These are phyloP conservation scores for Psittacara wagleri DNA, from an alignment of 2,113 vertebrate genomes.

Conservation along the genomic window DNA sequence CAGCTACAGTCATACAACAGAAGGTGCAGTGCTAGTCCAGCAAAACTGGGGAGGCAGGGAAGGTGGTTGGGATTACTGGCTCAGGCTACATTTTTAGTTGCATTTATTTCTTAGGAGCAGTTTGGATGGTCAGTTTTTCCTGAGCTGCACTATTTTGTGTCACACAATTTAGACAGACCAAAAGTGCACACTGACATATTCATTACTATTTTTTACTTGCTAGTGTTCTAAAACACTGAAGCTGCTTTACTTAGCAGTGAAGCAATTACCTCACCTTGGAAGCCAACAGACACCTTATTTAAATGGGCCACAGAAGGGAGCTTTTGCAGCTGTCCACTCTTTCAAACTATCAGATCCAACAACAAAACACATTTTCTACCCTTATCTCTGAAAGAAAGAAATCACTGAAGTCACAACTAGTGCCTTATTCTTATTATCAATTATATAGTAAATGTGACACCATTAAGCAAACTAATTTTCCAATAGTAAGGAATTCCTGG, in stretches of 20 bases:
- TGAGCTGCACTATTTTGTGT: neutral
- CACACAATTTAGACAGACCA: neutral
- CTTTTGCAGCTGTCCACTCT: neutral
- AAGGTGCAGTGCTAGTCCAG: neutral
- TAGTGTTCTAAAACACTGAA: constrained; percentile 24
- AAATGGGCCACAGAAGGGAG: constrained; percentile 38
- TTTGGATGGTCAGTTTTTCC: neutral
- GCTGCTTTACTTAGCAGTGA: constrained; percentile 26
- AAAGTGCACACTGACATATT: neutral
- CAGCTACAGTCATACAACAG: neutral
- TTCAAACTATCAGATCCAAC: neutral
- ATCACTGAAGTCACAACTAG: neutral
- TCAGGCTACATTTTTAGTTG: neutral
- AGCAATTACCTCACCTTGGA: constrained; percentile 55
- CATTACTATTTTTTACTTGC: neutral
- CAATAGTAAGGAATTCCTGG: neutral
- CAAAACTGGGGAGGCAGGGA: neutral
- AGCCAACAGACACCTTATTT: constrained; percentile 47
- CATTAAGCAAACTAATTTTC: constrained; percentile 39
- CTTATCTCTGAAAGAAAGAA: neutral
- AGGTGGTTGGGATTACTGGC: neutral
- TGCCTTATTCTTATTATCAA: constrained; percentile 1
- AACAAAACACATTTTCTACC: neutral
- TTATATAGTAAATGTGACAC: neutral
- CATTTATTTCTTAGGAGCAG: neutral